These are phyloP conservation scores for Oligia latruncula DNA, from an alignment of 2,888 invertebrate species.

Conservation along the genomic window DNA sequence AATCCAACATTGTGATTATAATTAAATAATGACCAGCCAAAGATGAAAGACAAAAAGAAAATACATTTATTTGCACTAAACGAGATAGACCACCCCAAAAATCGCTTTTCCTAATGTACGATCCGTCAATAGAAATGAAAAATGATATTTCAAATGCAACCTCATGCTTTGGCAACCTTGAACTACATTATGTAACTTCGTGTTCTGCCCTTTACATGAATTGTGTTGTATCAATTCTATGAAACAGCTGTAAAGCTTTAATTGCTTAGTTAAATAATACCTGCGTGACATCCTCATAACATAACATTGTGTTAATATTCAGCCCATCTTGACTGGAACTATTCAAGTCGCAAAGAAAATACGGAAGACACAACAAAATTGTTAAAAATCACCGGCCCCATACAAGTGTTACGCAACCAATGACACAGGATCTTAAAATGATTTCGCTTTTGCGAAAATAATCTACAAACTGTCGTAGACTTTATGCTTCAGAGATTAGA, in stretches of 20 bases:
- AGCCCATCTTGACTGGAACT: neutral
- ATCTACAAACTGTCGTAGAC: conserved; percentile 36
- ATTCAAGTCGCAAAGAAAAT: conserved; percentile 23
- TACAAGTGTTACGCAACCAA: conserved; percentile 62
- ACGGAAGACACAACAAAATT: conserved; percentile 16
- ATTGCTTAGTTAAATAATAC: conserved; percentile 10
- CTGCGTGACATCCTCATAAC: neutral
- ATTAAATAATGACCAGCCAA: neutral
- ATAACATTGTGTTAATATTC: neutral
- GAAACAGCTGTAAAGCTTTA: neutral
- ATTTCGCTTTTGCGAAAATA: conserved; percentile 53
- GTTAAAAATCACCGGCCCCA: conserved; percentile 54
- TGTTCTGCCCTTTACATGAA: neutral
- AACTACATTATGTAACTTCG: neutral
- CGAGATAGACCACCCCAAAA: neutral
- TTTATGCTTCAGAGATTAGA: conserved; percentile 42
- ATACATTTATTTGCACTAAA: neutral
- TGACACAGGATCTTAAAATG: conserved; percentile 68
- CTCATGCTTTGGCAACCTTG: neutral
- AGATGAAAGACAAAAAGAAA: neutral
- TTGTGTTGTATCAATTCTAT: neutral
- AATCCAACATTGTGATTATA: neutral
- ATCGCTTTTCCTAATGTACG: neutral
- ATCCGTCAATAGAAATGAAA: neutral
- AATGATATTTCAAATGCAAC: neutral